These are phyloP conservation scores for Drosophila quadrilineata DNA, from an alignment of 1,140 invertebrate species.

Conservation along the genomic window DNA sequence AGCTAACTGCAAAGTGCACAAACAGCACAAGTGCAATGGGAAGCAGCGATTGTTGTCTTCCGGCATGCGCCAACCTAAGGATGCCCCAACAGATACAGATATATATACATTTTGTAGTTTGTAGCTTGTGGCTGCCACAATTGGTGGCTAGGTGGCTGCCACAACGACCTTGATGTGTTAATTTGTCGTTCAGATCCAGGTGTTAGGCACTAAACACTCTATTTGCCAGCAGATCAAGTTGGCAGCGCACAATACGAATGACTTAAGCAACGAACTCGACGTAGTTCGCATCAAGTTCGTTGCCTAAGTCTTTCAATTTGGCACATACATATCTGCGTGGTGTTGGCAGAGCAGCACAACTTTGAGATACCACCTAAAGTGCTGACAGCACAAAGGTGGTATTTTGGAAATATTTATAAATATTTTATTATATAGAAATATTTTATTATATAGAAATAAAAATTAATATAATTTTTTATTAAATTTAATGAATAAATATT, in stretches of 20 bases:
- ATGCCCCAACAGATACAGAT: slow-evolving; percentile 19
- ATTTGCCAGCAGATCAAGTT: slow-evolving; percentile 4
- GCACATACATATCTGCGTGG: neutral
- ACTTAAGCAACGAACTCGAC: slow-evolving; percentile 55
- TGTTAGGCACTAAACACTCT: slow-evolving; percentile 10
- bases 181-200: slow-evolving; percentile 56
- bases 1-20: too few species aligned
- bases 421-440: too few species aligned
- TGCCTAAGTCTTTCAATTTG: slow-evolving; percentile 58
- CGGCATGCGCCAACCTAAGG: slow-evolving; percentile 47
- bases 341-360: too few species aligned
- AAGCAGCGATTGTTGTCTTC: slow-evolving; percentile 54
- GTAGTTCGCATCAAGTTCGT: slow-evolving; percentile 44
- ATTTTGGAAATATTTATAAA: too few species aligned
- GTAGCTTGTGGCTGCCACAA: neutral
- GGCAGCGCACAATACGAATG: slow-evolving; percentile 34
- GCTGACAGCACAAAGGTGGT: too few species aligned
- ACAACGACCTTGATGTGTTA: slow-evolving; percentile 77
- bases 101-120: slow-evolving; percentile 31
- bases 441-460: too few species aligned
- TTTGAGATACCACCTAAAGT: too few species aligned
- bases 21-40: slow-evolving; percentile 27
- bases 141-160: slow-evolving; percentile 4
- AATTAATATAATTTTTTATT: too few species aligned
- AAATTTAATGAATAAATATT: too few species aligned